phyloP scores from a whole-genome alignment of 2,888 invertebrate genomes.

The Scaptomyza polygonia region DNA sequence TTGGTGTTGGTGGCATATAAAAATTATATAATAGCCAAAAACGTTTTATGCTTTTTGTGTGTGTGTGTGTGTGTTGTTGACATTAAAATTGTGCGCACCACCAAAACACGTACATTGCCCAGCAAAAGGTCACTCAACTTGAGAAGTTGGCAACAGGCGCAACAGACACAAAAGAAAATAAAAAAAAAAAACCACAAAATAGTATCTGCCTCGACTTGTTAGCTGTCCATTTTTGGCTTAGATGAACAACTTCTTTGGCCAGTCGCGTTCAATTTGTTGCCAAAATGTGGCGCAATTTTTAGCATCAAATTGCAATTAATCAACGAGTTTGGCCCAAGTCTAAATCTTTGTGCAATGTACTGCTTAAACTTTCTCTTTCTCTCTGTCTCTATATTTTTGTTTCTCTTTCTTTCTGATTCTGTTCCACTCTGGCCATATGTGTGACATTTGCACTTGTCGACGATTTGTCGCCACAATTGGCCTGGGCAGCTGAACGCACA shows the following conservation, averaged over 20 bases:
- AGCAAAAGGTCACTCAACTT: constrained; percentile 43
- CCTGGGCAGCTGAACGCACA: constrained; percentile 27
- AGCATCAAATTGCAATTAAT: constrained; percentile 77
- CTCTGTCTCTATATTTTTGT: neutral
- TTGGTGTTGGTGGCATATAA: constrained; percentile 30
- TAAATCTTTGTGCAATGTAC: constrained; percentile 26
- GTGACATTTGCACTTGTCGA: constrained; percentile 71
- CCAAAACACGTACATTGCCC: constrained; percentile 1
- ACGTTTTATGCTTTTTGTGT: constrained; percentile 41
- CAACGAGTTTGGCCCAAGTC: constrained; percentile 45
- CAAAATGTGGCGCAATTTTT: constrained; percentile 66
- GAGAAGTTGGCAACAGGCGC: neutral
- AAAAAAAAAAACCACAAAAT: neutral
- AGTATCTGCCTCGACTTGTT: constrained; percentile 12
- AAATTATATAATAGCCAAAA: constrained; percentile 56
- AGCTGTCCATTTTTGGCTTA: constrained; percentile 23
- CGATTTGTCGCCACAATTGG: constrained; percentile 69
- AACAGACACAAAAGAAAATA: constrained; percentile 9
- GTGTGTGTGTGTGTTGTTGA: constrained; percentile 11
- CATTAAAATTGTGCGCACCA: constrained; percentile 21
- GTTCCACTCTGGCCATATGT: constrained; percentile 41
- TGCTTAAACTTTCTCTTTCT: neutral
- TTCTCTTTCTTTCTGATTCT: neutral
- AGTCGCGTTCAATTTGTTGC: constrained; percentile 20
- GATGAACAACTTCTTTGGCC: constrained; percentile 21